phyloP scores from a whole-genome alignment of 2,797 vertebrate species.

The Esox masquinongy region DNA sequence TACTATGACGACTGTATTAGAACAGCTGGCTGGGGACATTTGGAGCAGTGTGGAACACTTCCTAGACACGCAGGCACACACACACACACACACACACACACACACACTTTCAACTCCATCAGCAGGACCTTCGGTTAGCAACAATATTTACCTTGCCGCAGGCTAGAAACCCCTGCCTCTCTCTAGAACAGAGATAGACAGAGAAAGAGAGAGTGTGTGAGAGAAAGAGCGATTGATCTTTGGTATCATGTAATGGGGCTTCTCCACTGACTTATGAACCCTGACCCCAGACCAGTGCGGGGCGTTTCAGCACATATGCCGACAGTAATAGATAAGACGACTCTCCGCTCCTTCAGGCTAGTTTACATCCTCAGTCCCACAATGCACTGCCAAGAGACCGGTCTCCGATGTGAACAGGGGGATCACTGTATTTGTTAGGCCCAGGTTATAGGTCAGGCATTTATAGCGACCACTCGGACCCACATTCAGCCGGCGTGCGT shows the following conservation, averaged over 20 bases:
- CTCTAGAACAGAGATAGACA: background rate
- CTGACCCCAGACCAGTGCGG: background rate
- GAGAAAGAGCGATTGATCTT: background rate
- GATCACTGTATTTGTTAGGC: background rate
- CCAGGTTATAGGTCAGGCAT: background rate
- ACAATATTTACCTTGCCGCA: background rate
- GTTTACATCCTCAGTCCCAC: background rate
- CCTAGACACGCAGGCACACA: constrained; percentile 6
- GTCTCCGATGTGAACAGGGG: background rate
- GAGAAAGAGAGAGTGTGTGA: background rate
- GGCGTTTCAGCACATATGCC: no score
- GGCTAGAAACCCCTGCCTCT: background rate
- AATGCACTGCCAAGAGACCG: background rate
- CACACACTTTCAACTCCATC: constrained; percentile 3
- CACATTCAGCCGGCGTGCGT: constrained; percentile 21
- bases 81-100: constrained; percentile 8
- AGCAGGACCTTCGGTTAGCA: background rate
- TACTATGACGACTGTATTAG: background rate
- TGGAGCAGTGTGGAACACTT: background rate
- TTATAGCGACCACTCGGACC: background rate
- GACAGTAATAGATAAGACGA: background rate
- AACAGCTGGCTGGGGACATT: constrained; percentile 1
- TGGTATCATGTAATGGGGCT: background rate
- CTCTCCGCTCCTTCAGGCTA: background rate
- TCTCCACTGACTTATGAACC: background rate